Evolutionary conservation across 2,888 invertebrate species (phyloP).

Genomic region (Thymelicus acteon): DNA sequence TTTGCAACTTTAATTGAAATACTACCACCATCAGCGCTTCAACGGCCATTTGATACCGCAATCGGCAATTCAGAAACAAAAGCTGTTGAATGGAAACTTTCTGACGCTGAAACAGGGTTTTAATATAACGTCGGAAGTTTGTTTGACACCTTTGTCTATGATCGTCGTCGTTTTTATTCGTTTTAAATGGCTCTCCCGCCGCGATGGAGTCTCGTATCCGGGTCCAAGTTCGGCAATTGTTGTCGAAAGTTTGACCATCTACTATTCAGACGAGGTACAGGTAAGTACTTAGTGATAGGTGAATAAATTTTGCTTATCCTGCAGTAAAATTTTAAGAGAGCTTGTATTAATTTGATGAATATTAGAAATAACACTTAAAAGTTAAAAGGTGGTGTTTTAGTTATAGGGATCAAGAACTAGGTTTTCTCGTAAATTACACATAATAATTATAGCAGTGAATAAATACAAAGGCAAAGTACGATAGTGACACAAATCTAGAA

Average conservation of each 20-base stretch:
- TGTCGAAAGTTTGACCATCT: slow-evolving; percentile 29
- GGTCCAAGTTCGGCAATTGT: slow-evolving; percentile 23
- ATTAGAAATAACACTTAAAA: no score
- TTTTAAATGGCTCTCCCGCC: slow-evolving; percentile 26
- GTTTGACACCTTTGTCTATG: slow-evolving; percentile 33
- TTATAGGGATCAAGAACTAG: no score
- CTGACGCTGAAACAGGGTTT: slow-evolving; percentile 18
- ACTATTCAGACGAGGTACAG: slow-evolving; percentile 12
- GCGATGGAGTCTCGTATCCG: slow-evolving; percentile 6
- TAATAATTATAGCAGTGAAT: no score
- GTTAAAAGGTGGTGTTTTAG: no score
- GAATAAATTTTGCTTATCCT: slow-evolving; percentile 15
- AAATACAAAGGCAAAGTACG: no score
- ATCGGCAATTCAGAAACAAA: slow-evolving; percentile 26
- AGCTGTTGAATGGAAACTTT: slow-evolving; percentile 26
- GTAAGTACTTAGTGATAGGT: neutral
- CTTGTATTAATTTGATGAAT: no score
- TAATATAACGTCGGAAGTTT: slow-evolving; percentile 29
- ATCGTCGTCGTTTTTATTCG: slow-evolving; percentile 26
- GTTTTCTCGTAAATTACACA: no score
- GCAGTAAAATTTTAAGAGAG: no score
- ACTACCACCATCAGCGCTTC: slow-evolving; percentile 18
- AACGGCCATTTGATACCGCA: slow-evolving; percentile 21
- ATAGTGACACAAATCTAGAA: no score
- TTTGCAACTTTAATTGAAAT: slow-evolving; percentile 36